Conservation (phyloP, 1,140 invertebrate genomes). For the Drosophila varians region DNA sequence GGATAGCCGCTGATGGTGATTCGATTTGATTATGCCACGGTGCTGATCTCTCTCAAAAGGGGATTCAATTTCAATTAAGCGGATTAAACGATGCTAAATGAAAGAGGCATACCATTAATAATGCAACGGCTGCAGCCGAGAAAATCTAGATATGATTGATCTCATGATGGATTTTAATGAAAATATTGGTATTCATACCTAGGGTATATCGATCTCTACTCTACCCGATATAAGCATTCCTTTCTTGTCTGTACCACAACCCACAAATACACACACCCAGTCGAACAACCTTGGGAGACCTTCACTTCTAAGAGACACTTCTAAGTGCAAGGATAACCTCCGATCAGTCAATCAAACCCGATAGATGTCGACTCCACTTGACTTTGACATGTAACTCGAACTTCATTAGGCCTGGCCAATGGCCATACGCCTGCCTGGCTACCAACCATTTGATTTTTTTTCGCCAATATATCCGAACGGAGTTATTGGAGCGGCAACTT, state of each 20-base stretch:
- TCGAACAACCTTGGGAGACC: conserved; percentile 50
- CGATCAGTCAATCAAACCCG: conserved; percentile 26
- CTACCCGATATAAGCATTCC: no score
- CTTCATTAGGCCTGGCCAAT: conserved; percentile 35
- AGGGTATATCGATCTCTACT: no score
- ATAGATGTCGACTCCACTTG: conserved; percentile 60
- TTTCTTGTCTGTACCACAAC: background rate
- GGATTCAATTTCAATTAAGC: conserved; percentile 41
- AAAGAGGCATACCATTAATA: conserved; percentile 24
- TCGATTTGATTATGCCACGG: conserved; percentile 17
- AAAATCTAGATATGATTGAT: conserved; percentile 12
- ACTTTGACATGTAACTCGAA: conserved; percentile 77
- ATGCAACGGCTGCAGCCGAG: background rate
- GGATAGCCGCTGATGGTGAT: conserved; percentile 13
- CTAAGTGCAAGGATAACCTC: conserved; percentile 75
- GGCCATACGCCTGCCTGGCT: conserved; percentile 18
- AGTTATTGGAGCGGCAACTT: conserved; percentile 75
- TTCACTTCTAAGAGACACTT: conserved; percentile 57
- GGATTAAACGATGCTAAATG: conserved; percentile 16
- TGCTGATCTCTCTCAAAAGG: conserved; percentile 2
- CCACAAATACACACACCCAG: conserved; percentile 20
- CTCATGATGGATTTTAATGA: conserved; percentile 7
- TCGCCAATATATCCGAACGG: background rate
- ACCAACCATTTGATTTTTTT: conserved; percentile 10
- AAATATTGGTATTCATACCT: no score